phyloP scores from a whole-genome alignment of 2,888 invertebrate species.

The Mantis religiosa region DNA sequence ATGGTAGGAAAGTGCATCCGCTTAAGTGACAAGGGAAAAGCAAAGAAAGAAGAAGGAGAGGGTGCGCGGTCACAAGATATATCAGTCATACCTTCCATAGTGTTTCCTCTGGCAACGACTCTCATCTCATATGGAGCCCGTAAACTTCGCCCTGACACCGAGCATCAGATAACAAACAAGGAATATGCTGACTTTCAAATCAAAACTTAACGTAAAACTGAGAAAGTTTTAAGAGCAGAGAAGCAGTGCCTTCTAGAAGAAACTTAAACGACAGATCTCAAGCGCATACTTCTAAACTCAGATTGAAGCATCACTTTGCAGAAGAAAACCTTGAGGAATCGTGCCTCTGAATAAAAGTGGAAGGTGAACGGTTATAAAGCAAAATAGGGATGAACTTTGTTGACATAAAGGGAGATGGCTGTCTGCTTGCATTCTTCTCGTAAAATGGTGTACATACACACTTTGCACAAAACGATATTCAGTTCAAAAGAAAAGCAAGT shows the following conservation, averaged over 20 bases:
- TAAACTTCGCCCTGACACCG: no score
- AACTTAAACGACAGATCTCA: not conserved
- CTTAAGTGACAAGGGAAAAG: no score
- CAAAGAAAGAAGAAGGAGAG: no score
- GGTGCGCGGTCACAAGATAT: no score
- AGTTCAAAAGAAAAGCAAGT: no score
- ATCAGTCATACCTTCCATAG: no score
- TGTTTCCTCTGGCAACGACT: no score
- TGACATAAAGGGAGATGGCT: not conserved
- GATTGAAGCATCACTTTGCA: not conserved
- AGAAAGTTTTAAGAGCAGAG: not conserved
- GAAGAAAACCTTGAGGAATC: not conserved
- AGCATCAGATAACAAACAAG: no score
- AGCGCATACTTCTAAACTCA: not conserved
- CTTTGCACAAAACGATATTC: no score
- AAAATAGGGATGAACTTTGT: not conserved
- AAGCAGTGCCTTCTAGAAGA: not conserved
- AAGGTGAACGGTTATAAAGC: not conserved
- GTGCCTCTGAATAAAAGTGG: not conserved
- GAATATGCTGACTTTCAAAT: not conserved
- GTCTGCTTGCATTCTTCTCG: not conserved
- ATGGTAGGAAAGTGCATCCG: no score
- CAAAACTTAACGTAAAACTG: not conserved
- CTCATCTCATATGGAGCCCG: no score
- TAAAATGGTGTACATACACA: not conserved